Evolutionary conservation across 35 echinoderm and acorn worm genomes (phyloP), one percentile per base, ranked within the genome.

Genomic region (Acanthaster planci): DNA sequence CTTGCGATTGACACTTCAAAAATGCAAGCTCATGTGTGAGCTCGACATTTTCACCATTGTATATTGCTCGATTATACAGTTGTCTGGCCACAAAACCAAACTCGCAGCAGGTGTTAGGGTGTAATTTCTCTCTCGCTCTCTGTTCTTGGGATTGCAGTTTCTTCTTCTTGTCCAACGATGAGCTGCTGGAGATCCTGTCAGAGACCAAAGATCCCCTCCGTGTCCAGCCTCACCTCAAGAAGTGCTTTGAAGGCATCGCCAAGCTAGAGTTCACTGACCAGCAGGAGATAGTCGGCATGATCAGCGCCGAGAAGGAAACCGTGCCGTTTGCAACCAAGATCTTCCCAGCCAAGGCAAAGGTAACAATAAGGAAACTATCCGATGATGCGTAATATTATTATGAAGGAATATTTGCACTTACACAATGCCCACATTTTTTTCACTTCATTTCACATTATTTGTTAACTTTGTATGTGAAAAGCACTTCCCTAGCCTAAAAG

Each of bases 161-260:
- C 72, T 99, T 99, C 86, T 99, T 99, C 89, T 59, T 99, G 80
- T 99, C 96, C 60, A 99, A 97, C 80, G 96, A 99, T 84, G 96
- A 99, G 52, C 86, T 99, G 34, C 88, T 99, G 15, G 96, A 99
- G 86, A 99, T 99, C 79, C 52, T 99, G 91, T 99, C 96, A 2
- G 96, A 99, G 86, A 99, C 96, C 54, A 99, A 99, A 67, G 96
- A 99, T 76, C 96, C 96, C 0, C 54, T 94, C 2, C 80, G 96
- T 77, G 95, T 99, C 19, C 96, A 99, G 59, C 96, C 96, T 39
- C 96, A 99, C 87, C 89, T 99, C 29, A 99, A 99, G 89, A 99
- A 99, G 47, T 99, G 96, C 76, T 99, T 99, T 99, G 96, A 99
- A 77, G 96, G 96, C n/a, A 99, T 99, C 55, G 85, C 96, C 37